Evolutionary conservation across 2,797 vertebrate species (phyloP).

Genomic region (Macropus fuliginosus): DNA sequence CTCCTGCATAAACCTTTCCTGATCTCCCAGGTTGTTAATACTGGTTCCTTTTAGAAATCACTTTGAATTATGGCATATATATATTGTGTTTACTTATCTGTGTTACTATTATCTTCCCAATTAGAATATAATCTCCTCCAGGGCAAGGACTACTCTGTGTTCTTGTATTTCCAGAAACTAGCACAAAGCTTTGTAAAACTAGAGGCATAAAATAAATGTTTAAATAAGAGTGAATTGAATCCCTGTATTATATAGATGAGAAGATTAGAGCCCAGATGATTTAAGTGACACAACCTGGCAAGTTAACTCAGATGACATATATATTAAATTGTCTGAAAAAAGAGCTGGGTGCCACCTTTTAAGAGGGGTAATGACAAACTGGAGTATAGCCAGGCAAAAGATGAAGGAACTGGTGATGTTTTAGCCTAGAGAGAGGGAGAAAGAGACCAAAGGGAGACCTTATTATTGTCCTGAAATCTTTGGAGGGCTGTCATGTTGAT

Average conservation of each 20-base stretch:
- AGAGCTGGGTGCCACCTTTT: not conserved
- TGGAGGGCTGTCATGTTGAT: not conserved
- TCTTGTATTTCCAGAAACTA: not conserved
- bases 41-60: not conserved
- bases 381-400: not conserved
- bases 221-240: not conserved
- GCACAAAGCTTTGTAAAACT: not conserved
- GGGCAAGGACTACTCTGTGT: not conserved
- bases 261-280: not conserved
- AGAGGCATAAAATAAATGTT: not conserved
- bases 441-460: not conserved
- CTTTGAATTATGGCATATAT: not conserved
- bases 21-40: not conserved
- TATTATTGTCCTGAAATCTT: not conserved
- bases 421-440: not conserved
- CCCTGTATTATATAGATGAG: not conserved
- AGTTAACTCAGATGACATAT: not conserved
- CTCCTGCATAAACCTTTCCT: not conserved
- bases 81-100: not conserved
- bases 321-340: not conserved
- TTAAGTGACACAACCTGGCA: not conserved
- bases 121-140: not conserved
- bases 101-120: not conserved
- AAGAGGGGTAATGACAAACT: not conserved
- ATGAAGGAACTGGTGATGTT: not conserved